These are phyloP conservation scores for Theretra japonica DNA, from an alignment of 2,888 invertebrate species.

Conservation along the genomic window DNA sequence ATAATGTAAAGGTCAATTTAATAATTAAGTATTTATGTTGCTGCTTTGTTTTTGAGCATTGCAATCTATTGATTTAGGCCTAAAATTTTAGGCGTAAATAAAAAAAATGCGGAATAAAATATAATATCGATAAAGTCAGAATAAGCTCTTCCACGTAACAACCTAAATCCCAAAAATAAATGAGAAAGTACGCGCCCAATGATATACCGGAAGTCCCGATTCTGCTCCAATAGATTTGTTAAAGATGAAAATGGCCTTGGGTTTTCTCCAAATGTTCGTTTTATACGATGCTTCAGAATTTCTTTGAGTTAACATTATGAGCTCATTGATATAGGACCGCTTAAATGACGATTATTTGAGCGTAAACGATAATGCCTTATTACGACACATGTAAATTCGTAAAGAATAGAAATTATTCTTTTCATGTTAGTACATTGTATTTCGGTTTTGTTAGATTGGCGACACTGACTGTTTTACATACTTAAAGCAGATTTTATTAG, in stretches of 20 bases:
- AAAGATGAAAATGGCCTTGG: slow-evolving; percentile 29
- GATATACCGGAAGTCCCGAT: slow-evolving; percentile 29
- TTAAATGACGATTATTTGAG: neutral
- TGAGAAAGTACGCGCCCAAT: slow-evolving; percentile 29
- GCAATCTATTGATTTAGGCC: too few relatives aligned
- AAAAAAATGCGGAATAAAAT: too few relatives aligned
- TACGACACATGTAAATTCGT: too few relatives aligned
- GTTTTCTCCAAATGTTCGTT: slow-evolving; percentile 16
- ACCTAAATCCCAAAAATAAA: slow-evolving; percentile 31
- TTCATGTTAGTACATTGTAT: too few relatives aligned
- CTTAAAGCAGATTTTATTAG: too few relatives aligned
- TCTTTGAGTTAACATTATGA: slow-evolving; percentile 14
- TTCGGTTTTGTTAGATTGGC: too few relatives aligned
- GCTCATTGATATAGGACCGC: neutral
- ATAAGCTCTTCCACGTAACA: slow-evolving; percentile 11
- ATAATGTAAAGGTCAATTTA: too few relatives aligned
- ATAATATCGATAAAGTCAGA: slow-evolving; percentile 17
- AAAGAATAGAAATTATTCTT: too few relatives aligned
- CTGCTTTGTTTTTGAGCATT: too few relatives aligned
- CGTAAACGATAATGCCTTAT: neutral
- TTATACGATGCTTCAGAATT: neutral
- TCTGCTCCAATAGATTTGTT: slow-evolving; percentile 29
- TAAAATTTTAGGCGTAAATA: too few relatives aligned
- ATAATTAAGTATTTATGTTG: too few relatives aligned
- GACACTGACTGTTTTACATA: too few relatives aligned